phyloP scores from a whole-genome alignment of 2,888 invertebrate species.

The Zelleria hepariella region DNA sequence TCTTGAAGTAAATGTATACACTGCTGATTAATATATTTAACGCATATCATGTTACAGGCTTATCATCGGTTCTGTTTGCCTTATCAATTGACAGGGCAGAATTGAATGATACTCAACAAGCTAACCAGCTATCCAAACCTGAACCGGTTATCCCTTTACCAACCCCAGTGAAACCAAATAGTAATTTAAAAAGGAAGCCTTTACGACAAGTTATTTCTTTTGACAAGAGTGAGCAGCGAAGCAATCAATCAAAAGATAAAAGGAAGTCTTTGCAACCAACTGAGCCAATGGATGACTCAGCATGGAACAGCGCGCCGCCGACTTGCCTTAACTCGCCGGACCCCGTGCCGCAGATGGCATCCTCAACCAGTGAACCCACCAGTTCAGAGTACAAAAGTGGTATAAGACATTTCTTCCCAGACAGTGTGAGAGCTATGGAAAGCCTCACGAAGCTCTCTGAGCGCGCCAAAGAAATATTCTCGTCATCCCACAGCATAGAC shows the following conservation, averaged over 20 bases:
- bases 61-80: conserved; percentile 93
- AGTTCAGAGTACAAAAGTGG: conserved; percentile 55
- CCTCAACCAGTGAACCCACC: conserved; percentile 56
- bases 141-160: conserved; percentile 82
- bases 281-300: conserved; percentile 28
- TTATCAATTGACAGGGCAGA: conserved; percentile 90
- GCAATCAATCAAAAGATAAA: conserved; percentile 21
- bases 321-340: conserved; percentile 75
- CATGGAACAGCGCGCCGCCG: conserved; percentile 73
- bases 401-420: conserved; percentile 60
- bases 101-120: conserved; percentile 75
- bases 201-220: conserved; percentile 66
- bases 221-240: conserved; percentile 48
- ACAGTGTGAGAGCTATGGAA: conserved; percentile 56
- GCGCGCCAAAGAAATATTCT: conserved; percentile 67
- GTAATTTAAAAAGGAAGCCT: conserved; percentile 53
- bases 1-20: conserved; percentile 1
- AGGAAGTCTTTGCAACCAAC: conserved; percentile 22
- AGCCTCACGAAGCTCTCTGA: conserved; percentile 59
- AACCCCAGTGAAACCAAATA: conserved; percentile 67
- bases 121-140: conserved; percentile 54
- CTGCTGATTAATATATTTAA: conserved; percentile 1
- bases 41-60: conserved; percentile 67
- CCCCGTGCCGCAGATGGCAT: conserved; percentile 32
- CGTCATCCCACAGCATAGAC: conserved; percentile 58